Base-by-base conservation (phyloP, 2,888 invertebrate species). In the Seira ritae region DNA sequence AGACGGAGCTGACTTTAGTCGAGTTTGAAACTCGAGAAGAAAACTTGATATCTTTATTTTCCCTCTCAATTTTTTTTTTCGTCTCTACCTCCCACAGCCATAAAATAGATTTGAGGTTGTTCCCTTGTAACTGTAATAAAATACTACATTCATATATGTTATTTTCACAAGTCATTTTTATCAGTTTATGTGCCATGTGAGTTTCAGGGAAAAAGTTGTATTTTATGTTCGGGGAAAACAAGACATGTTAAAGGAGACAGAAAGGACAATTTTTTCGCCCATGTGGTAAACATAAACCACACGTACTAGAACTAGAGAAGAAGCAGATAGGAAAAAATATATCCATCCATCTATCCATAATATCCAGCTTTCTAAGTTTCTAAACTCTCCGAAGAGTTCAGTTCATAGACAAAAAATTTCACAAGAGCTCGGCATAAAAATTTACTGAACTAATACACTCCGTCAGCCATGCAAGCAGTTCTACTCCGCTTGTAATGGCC, bases 21-120 rank as follows among this genome's bases (percentile, higher is more conserved):
- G n/a, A n/a, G 46, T 65, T 73, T 62, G 62, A 73, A 73, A 73
- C n/a, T n/a, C n/a, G 50, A 72, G 60, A 23, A 65, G 31, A 19
- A 31, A 70, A 60, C 60, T 65, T 65, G 60, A 65, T 73, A 62
- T 65, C 31, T 24, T 37, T 69, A 62, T 42, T 65, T 73, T 72
- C 62, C 17, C 24, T 23, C 23, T 24, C 65, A 24, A 60, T 19
- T 12, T 75, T 37, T n/a, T n/a, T n/a, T n/a, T n/a, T n/a, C n/a
- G n/a, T n/a, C n/a, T n/a, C n/a, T 81, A 75, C 80, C 80, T 75
- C 80, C 80, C 80, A 81, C 80, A 60, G 60, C n/a, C 60, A 60
- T 60, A 60, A 60, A 60, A 60, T 17, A 60, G 10, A n/a, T 60
- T 60, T 60, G n/a, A 60, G 60, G 17, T 60, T 60, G 60, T 60